phyloP scores from a whole-genome alignment of 2,888 invertebrate genomes.

The Oscheius sp. region DNA sequence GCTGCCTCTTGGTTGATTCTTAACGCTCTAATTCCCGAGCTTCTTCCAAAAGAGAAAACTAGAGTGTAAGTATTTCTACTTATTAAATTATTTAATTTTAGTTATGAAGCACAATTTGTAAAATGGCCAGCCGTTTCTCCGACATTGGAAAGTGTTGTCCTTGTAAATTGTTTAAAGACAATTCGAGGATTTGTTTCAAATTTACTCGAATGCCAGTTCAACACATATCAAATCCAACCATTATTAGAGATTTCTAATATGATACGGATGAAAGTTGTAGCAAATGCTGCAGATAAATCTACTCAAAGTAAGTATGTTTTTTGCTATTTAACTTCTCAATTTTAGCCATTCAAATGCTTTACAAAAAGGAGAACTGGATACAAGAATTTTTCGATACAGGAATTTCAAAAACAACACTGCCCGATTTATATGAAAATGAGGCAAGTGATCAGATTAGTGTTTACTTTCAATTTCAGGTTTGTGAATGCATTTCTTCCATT shows the following conservation, averaged over 20 bases:
- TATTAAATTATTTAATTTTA: neutral
- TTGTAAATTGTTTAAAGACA: conserved; percentile 59
- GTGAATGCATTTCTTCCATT: conserved; percentile 60
- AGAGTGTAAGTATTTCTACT: neutral
- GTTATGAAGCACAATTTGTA: conserved; percentile 59
- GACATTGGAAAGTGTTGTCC: conserved; percentile 44
- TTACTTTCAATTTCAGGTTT: conserved; percentile 41
- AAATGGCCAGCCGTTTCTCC: conserved; percentile 60
- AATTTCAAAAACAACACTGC: conserved; percentile 64
- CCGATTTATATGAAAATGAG: conserved; percentile 68
- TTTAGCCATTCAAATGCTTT: conserved; percentile 51
- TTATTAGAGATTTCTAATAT: conserved; percentile 67
- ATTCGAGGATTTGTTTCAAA: conserved; percentile 53
- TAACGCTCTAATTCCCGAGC: conserved; percentile 66
- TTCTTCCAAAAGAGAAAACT: conserved; percentile 46
- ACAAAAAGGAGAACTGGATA: conserved; percentile 66
- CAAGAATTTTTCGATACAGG: conserved; percentile 58
- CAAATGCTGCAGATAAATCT: conserved; percentile 55
- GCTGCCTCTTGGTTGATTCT: conserved; percentile 68
- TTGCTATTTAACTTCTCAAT: neutral
- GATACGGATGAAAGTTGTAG: conserved; percentile 62
- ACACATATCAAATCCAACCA: conserved; percentile 59
- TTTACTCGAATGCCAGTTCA: conserved; percentile 59
- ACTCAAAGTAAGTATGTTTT: conserved; percentile 43
- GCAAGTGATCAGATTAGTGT: conserved; percentile 38